Percentiles rank a stretch among this genome's conserved stretches.
These are phyloP conservation scores for Ceryle rudis DNA, from an alignment of 2,797 vertebrate genomes.

Conservation along the genomic window DNA sequence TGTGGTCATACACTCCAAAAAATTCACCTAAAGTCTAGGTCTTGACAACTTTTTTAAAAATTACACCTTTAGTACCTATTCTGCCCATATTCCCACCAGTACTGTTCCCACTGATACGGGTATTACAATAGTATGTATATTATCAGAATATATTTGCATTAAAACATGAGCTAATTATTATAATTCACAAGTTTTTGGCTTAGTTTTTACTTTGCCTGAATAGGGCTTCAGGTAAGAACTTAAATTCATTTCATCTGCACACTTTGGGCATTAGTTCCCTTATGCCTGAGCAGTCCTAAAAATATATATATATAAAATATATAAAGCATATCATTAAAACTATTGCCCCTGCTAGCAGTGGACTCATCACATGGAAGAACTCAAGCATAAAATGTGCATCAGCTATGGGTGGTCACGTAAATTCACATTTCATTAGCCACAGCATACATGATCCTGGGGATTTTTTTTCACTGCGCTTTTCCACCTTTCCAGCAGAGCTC, in stretches of 20 bases:
- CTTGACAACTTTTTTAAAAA: background rate
- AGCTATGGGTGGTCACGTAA: conserved; percentile 58
- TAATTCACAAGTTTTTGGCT: background rate
- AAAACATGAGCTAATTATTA: background rate
- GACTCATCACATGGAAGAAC: conserved; percentile 13
- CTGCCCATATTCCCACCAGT: background rate
- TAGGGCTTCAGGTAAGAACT: background rate
- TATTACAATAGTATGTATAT: background rate
- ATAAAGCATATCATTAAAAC: background rate
- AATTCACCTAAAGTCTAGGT: background rate
- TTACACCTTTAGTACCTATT: background rate
- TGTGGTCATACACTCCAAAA: background rate
- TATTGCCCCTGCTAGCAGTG: background rate
- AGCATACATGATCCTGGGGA: background rate
- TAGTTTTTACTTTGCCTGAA: background rate
- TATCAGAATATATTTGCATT: background rate
- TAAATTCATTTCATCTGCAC: background rate
- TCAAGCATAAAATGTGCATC: conserved; percentile 60
- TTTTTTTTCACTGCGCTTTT: background rate
- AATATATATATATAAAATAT: too few relatives aligned
- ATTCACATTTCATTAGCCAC: conserved; percentile 57
- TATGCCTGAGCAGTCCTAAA: background rate
- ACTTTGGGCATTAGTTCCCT: background rate
- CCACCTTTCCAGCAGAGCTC: conserved; percentile 14
- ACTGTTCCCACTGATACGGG: background rate